phyloP scores from a whole-genome alignment of 2,888 invertebrate genomes.

The Scelioninae gen. 2 region DNA sequence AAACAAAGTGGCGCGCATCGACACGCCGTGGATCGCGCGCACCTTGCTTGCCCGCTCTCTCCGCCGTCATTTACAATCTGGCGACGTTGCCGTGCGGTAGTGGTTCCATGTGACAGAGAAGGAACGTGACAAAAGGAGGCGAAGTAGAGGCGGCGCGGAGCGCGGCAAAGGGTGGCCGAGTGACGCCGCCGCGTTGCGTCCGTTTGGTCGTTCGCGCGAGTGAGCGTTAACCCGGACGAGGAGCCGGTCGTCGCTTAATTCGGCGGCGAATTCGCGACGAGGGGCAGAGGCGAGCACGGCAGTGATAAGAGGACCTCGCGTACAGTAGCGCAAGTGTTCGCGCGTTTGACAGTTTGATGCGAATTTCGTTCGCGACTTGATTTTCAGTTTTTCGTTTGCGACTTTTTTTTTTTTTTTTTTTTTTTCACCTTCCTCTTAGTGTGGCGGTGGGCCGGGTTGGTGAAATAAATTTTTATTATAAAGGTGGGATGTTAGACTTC shows the following conservation, averaged over 20 bases:
- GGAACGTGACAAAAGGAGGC: conserved; percentile 70
- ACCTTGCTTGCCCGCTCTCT: conserved; percentile 15
- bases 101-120: conserved; percentile 74
- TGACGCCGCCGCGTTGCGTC: conserved; percentile 70
- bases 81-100: conserved; percentile 67
- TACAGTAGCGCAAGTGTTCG: conserved; percentile 52
- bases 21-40: conserved; percentile 10
- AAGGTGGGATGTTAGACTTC: too few species aligned
- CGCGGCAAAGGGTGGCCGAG: conserved; percentile 73
- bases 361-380: conserved; percentile 11
- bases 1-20: conserved; percentile 60
- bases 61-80: conserved; percentile 46
- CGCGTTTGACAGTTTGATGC: conserved; percentile 61
- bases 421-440: too few species aligned
- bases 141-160: conserved; percentile 63
- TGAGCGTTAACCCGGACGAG: conserved; percentile 71
- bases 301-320: conserved; percentile 10
- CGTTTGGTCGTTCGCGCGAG: conserved; percentile 63
- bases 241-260: conserved; percentile 46
- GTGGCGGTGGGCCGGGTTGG: too few species aligned
- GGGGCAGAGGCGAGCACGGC: conserved; percentile 54
- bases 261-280: conserved; percentile 48
- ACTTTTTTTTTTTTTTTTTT: too few species aligned
- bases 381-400: background rate
- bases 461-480: too few species aligned